A percentile compares a stretch with the other conserved stretches of the same genome.
phyloP scores from a whole-genome alignment of 1,140 invertebrate species.

The Neuroterus valhalla region DNA sequence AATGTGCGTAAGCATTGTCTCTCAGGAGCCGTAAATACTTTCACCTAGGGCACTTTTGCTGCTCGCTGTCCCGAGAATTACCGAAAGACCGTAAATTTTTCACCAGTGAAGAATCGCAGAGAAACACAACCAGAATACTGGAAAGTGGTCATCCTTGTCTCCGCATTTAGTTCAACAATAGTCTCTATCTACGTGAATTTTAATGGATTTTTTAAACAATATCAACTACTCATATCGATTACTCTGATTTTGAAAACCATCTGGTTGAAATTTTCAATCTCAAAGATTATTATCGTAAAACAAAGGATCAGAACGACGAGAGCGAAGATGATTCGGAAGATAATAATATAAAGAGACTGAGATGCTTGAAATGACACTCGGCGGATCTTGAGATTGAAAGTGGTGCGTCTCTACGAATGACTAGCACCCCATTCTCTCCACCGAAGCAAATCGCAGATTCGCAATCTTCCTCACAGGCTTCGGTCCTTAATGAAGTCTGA shows the following conservation, averaged over 20 bases:
- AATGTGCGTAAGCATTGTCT: conserved; percentile 27
- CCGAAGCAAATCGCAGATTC: background rate
- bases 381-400: background rate
- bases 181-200: background rate
- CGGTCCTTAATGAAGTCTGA: conserved; percentile 19
- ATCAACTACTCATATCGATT: background rate
- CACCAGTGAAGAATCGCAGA: background rate
- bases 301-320: conserved; percentile 15
- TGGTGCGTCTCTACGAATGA: conserved; percentile 18
- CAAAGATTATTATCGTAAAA: background rate
- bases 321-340: conserved; percentile 6
- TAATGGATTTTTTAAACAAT: background rate
- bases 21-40: conserved; percentile 15
- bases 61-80: conserved; percentile 7
- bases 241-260: background rate
- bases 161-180: no score
- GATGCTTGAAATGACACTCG: conserved; percentile 14
- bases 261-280: background rate
- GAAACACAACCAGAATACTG: conserved; percentile 14
- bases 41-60: conserved; percentile 16
- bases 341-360: conserved; percentile 9
- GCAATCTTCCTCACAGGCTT: background rate
- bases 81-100: conserved; percentile 16
- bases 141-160: conserved; percentile 10
- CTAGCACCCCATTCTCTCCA: conserved; percentile 11